Evolutionary conservation across 2,888 invertebrate species (phyloP).

Genomic region (Cephus runcator): DNA sequence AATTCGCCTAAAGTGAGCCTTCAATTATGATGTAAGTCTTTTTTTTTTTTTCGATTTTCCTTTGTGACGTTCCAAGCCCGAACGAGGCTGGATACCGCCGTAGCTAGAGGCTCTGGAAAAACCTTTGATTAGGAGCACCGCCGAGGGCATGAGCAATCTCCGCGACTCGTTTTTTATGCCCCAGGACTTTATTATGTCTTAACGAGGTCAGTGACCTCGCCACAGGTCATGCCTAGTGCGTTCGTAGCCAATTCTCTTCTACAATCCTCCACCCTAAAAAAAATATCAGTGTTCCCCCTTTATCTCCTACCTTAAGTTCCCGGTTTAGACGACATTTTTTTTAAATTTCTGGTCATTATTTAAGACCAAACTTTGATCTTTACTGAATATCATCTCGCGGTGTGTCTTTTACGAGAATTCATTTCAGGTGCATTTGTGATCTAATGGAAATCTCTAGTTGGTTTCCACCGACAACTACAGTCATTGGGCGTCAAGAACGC

Average conservation of each 20-base stretch:
- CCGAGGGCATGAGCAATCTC: conserved; percentile 34
- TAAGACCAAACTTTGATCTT: neutral
- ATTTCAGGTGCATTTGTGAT: neutral
- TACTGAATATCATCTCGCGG: neutral
- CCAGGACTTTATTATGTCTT: conserved; percentile 50
- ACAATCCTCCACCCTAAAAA: neutral
- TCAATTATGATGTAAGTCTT: too few species aligned
- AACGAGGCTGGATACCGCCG: neutral
- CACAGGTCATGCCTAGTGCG: conserved; percentile 26
- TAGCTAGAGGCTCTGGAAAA: neutral
- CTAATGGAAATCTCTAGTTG: neutral
- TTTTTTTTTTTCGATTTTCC: too few species aligned
- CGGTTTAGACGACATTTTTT: neutral
- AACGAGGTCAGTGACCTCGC: conserved; percentile 46
- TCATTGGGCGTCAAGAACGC: neutral
- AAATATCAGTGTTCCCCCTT: neutral
- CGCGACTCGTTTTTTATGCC: conserved; percentile 27
- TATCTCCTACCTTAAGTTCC: neutral
- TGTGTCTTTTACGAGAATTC: neutral
- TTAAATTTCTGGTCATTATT: neutral
- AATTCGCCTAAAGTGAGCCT: too few species aligned
- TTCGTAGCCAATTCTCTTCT: conserved; percentile 38
- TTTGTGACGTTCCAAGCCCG: too few species aligned
- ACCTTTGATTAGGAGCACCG: conserved; percentile 40
- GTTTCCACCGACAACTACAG: neutral